Evolutionary conservation across 1,140 invertebrate species (phyloP), one percentile per base, ranked within the genome.

Genomic region (Meloidogyne floridensis): DNA sequence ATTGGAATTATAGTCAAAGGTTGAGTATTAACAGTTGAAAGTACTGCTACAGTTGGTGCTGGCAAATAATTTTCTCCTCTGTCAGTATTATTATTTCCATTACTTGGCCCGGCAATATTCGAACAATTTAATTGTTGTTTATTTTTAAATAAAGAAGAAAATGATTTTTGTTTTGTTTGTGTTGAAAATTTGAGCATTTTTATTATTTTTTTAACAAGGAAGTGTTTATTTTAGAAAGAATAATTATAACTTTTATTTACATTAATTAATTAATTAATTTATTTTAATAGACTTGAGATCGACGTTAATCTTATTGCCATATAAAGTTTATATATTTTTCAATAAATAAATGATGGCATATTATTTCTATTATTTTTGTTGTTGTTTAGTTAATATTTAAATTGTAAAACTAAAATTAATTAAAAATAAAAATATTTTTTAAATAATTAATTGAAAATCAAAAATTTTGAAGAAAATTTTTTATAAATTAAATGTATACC

Each of bases 1-100:
- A 65, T 65, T 65, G 59, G 59, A 65, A 65, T 65, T n/a, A 65
- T 65, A n/a, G 59, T 65, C n/a, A 65, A 65, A n/a, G 20, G 74
- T 20, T 42, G 43, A 32, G 43, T 59, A 20, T 42, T 59, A 59
- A 56, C 13, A 53, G 53, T 32, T 59, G 74, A 32, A 75, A 75
- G 32, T 53, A 53, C 72, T 73, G 43, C 72, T 51, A 51, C 42
- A 10, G 59, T 75, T 75, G 18, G 74, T 75, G 18, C 8, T 43
- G 20, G 2, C 11, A 10, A 8, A 32, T 54, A 10, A 51, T 7
- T 54, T n/a, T 77, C 32, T 53, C 11, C 42, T 43, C 42, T 9
- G 20, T 56, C 4, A 15, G 15, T 74, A 8, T 75, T 51, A 4
- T 18, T 69, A 15, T 42, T 43, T n/a, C 8, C 15, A 32, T 15